Percentiles rank a stretch among this genome's conserved stretches.
These are phyloP conservation scores for Oreochromis tanganicae DNA, from an alignment of 2,113 vertebrate genomes.

Conservation along the genomic window DNA sequence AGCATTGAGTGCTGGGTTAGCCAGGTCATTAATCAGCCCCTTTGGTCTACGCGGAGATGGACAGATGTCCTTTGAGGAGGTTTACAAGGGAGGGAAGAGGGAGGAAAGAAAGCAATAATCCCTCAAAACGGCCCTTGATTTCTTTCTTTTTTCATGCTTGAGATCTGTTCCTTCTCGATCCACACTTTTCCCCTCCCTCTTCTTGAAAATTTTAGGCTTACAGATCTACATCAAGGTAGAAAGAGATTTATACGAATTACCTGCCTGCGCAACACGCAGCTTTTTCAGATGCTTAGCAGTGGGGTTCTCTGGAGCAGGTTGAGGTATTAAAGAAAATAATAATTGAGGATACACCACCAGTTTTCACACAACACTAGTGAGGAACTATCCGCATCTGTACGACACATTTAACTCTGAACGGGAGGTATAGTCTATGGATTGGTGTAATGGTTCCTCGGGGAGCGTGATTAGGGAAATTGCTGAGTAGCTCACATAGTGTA, in stretches of 20 bases:
- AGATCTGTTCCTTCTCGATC: neutral
- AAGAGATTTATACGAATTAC: slow-evolving; percentile 10
- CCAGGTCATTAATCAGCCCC: slow-evolving; percentile 53
- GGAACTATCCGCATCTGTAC: slow-evolving; percentile 38
- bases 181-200: neutral
- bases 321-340: neutral
- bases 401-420: slow-evolving; percentile 23
- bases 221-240: neutral
- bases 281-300: slow-evolving; percentile 24
- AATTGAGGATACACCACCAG: neutral
- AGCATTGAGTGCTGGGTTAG: slow-evolving; percentile 39
- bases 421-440: slow-evolving; percentile 3
- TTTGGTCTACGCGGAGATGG: slow-evolving; percentile 36
- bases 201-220: neutral
- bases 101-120: slow-evolving; percentile 11
- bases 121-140: neutral
- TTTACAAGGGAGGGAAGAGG: slow-evolving; percentile 3
- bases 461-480: neutral
- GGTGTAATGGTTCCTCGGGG: neutral
- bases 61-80: slow-evolving; percentile 51
- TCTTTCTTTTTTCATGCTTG: neutral
- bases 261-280: neutral
- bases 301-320: neutral
- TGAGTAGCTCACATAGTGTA: slow-evolving; percentile 14
- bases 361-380: neutral